Percentiles rank a stretch among this genome's conserved stretches.
Conservation (phyloP, 2,888 invertebrate genomes). For the Ophion costatus region DNA sequence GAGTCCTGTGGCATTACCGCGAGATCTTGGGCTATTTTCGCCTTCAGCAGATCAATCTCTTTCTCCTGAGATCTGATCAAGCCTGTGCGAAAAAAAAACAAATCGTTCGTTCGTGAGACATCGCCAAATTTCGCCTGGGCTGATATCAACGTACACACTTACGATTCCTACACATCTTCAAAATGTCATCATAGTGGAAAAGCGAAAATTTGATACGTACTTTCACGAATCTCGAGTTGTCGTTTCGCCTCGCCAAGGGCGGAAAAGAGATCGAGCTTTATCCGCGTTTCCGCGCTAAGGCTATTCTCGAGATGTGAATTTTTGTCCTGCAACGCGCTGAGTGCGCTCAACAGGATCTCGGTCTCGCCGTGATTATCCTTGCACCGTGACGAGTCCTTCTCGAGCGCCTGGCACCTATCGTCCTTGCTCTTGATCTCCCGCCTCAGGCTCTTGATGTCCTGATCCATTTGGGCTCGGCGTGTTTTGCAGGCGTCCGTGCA, state of each 20-base stretch:
- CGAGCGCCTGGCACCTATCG: conserved; percentile 84
- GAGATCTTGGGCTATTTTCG: conserved; percentile 95
- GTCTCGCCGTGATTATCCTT: conserved; percentile 88
- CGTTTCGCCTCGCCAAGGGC: conserved; percentile 98
- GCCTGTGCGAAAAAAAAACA: conserved; percentile 84
- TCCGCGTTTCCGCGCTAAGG: conserved; percentile 97
- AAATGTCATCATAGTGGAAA: conserved; percentile 48
- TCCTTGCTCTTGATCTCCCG: conserved; percentile 88
- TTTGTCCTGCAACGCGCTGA: conserved; percentile 94
- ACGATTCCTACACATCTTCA: not conserved
- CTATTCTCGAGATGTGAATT: conserved; percentile 96
- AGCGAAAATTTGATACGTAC: conserved; percentile 85
- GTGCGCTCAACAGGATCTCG: conserved; percentile 91
- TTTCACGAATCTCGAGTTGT: conserved; percentile 93
- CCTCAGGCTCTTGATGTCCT: conserved; percentile 88
- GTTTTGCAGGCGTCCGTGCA: conserved; percentile 89
- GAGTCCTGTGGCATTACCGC: conserved; percentile 94
- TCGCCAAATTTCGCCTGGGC: not conserved
- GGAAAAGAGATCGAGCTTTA: conserved; percentile 98
- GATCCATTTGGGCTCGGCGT: conserved; percentile 88
- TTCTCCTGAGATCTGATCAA: conserved; percentile 93
- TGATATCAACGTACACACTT: not conserved
- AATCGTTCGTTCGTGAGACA: too few relatives aligned
- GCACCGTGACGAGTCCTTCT: conserved; percentile 83
- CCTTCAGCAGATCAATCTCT: conserved; percentile 95